Base-by-base conservation (phyloP, 2,888 invertebrate genomes). In the Cyaniris semiargus region DNA sequence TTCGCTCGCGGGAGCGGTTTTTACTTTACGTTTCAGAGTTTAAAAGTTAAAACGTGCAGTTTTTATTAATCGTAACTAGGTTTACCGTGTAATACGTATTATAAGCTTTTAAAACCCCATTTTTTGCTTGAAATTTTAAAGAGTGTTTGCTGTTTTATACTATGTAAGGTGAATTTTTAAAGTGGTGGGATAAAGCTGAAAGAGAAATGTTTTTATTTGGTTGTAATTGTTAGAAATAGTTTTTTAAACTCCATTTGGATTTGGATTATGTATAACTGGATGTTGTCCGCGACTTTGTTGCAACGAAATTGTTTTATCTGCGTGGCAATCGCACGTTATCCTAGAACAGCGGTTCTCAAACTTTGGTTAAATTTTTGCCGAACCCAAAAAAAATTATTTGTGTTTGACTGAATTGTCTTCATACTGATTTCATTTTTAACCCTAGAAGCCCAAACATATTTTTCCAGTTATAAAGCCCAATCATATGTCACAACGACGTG, bases 1-100 rank as follows among this genome's bases (percentile, higher is more conserved):
- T 31, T 27, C 66, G 31, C 66, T 66, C 66, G 66, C 31, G 66
- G 66, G 66, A 66, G 27, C 66, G 27, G 66, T 66, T 60, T 60
- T 60, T 60, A 27, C 66, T 66, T 66, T 31, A 66, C 27, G 27
- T 66, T 66, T 66, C 66, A 27, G 27, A 66, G 66, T 66, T 27
- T 5, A 66, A 66, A 66, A 66, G 66, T 66, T 66, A 31, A 66
- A 66, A 31, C 27, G 13, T 66, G 27, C 66, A 66, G 66, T 31
- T 66, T 66, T 66, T 31, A 58, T 58, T 21, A 27, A 66, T 66
- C 60, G 23, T 23, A 66, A 66, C 60, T 66, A 66, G 60, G 23
- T 66, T 66, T 66, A 31, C 66, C 18, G 31, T 66, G 66, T 31
- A 66, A 66, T 66, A 15, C 27, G 66, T 66, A 66, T 31, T 27